Conservation (phyloP, 2,113 vertebrate species). For the Bambusicola thoracicus region DNA sequence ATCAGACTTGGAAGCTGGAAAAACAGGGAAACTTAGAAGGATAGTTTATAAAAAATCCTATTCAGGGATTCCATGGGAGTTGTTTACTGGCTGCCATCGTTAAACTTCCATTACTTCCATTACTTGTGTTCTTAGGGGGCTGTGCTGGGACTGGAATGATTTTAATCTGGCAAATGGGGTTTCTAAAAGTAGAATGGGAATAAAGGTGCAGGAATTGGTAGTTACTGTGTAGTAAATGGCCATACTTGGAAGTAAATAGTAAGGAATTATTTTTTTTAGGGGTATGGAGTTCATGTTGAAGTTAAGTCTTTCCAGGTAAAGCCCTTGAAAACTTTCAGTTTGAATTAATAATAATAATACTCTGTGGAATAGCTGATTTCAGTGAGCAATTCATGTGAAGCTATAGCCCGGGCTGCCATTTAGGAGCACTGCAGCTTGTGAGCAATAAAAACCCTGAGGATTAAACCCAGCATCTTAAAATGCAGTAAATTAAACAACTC, state of each 20-base stretch:
- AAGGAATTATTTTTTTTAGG: neutral
- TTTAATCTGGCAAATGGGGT: neutral
- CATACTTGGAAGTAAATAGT: neutral
- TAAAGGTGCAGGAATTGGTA: neutral
- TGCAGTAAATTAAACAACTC: neutral
- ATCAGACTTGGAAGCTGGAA: neutral
- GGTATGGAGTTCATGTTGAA: neutral
- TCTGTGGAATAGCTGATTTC: neutral
- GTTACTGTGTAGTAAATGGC: neutral
- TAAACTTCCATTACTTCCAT: neutral
- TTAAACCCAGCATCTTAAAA: neutral
- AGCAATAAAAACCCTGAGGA: neutral
- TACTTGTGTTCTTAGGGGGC: neutral
- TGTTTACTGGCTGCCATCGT: neutral
- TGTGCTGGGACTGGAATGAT: neutral
- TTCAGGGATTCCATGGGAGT: neutral
- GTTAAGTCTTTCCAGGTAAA: neutral
- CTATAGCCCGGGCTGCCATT: neutral
- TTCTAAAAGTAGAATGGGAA: neutral
- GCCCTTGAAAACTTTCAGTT: neutral
- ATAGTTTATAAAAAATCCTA: neutral
- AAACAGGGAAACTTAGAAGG: neutral
- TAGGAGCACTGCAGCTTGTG: neutral
- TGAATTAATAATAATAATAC: neutral
- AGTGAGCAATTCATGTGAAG: neutral